phyloP scores from a whole-genome alignment of 1,140 invertebrate species.

The Bombus sylvicola region DNA sequence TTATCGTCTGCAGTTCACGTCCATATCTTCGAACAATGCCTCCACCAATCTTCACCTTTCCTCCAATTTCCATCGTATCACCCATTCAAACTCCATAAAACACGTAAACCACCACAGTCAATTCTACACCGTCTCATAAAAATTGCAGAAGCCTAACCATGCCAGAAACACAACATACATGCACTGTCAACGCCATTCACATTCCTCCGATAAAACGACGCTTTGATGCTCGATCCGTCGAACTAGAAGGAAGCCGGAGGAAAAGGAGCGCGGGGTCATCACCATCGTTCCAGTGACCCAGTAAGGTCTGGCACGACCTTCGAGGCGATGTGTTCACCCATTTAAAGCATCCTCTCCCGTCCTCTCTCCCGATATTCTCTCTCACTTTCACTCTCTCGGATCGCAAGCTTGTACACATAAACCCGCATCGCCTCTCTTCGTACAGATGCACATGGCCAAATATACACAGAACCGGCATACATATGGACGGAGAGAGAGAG shows the following conservation, averaged over 20 bases:
- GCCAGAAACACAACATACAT: neutral
- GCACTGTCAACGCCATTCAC: neutral
- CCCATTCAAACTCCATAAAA: too few species aligned
- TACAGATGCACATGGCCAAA: conserved; percentile 36
- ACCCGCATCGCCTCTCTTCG: neutral
- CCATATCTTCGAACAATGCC: too few species aligned
- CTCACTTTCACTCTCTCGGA: conserved; percentile 52
- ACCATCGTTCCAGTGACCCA: conserved; percentile 74
- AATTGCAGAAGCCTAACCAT: neutral
- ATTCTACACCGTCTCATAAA: too few species aligned
- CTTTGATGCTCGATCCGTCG: neutral
- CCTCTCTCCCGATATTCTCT: conserved; percentile 7
- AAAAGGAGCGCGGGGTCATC: conserved; percentile 53
- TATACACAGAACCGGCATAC: neutral
- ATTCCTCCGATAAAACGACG: neutral
- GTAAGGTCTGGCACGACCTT: conserved; percentile 76
- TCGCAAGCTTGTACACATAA: conserved; percentile 3
- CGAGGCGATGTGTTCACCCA: conserved; percentile 72
- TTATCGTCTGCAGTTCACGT: too few species aligned
- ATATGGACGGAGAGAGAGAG: conserved; percentile 25
- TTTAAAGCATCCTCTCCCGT: conserved; percentile 62
- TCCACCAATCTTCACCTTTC: too few species aligned
- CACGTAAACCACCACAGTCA: neutral
- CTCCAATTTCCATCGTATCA: too few species aligned
- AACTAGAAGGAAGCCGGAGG: neutral